Percentiles rank a stretch among this genome's conserved stretches.
Evolutionary conservation across 2,113 vertebrate genomes (phyloP).

Genomic region (Zootoca vivipara): DNA sequence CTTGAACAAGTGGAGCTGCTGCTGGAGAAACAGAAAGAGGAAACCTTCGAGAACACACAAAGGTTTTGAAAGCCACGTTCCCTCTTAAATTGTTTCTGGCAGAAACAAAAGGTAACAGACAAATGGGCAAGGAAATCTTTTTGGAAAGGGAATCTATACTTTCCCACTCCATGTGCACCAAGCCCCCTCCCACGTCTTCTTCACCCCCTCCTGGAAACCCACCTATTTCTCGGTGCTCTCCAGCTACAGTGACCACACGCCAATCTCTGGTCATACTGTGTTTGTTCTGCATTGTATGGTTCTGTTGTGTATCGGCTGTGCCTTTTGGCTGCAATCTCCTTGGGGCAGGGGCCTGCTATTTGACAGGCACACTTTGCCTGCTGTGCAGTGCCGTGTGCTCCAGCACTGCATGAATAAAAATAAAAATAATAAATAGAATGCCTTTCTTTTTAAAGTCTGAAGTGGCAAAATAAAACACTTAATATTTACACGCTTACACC

Average conservation of each 20-base stretch:
- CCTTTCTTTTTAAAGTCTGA: constrained; percentile 17
- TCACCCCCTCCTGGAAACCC: constrained; percentile 45
- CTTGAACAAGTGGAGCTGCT: background rate
- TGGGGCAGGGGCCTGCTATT: constrained; percentile 69
- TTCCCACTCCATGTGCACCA: constrained; percentile 42
- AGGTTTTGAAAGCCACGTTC: background rate
- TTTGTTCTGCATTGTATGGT: constrained; percentile 70
- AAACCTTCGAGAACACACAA: background rate
- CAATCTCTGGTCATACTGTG: constrained; percentile 70
- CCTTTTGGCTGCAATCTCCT: constrained; percentile 69
- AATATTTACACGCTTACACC: background rate
- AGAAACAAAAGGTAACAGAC: background rate
- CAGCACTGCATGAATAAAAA: constrained; percentile 67
- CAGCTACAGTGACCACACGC: constrained; percentile 64
- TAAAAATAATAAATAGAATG: constrained; percentile 56
- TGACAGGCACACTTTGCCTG: constrained; percentile 70
- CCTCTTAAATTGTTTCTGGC: background rate
- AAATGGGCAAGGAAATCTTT: constrained; percentile 7
- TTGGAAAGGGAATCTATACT: background rate
- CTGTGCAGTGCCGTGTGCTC: constrained; percentile 61
- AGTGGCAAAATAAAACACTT: constrained; percentile 14
- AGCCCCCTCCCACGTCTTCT: constrained; percentile 51
- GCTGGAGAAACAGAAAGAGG: background rate
- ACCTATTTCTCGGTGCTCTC: constrained; percentile 70
- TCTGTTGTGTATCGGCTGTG: constrained; percentile 67